phyloP scores from a whole-genome alignment of 1,140 invertebrate species.

The Drosophila teissieri region DNA sequence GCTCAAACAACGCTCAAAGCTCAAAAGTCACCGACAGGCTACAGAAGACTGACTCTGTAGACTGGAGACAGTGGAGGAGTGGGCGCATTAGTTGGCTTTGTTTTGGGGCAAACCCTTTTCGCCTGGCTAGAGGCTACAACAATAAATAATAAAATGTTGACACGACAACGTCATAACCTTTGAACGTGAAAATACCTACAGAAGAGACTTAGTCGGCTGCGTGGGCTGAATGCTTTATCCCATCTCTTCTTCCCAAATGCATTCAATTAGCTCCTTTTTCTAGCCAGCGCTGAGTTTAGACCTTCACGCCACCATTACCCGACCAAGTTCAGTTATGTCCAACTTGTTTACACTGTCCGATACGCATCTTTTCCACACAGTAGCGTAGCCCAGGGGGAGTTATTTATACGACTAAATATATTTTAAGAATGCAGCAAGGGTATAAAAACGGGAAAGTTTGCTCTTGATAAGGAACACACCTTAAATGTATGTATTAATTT shows the following conservation, averaged over 20 bases:
- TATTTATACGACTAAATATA: background rate
- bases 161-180: constrained; percentile 85
- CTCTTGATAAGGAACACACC: background rate
- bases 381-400: constrained; percentile 24
- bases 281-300: constrained; percentile 1
- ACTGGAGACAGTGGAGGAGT: constrained; percentile 56
- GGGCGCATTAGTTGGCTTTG: constrained; percentile 78
- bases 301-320: constrained; percentile 44
- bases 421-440: background rate
- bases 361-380: constrained; percentile 52
- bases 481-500: background rate
- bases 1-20: constrained; percentile 39
- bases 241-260: constrained; percentile 29
- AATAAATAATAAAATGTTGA: constrained; percentile 84
- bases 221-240: constrained; percentile 32
- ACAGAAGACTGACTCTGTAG: constrained; percentile 8
- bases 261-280: constrained; percentile 72
- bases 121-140: constrained; percentile 50
- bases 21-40: constrained; percentile 56
- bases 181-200: constrained; percentile 75
- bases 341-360: constrained; percentile 45
- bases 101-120: constrained; percentile 80
- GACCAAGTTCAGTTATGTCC: constrained; percentile 46
- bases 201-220: constrained; percentile 25
- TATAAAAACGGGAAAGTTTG: too few species aligned